Percentiles rank a stretch among this genome's conserved stretches.
Evolutionary conservation across 2,797 vertebrate genomes (phyloP).

Genomic region (Epinephelus awoara): DNA sequence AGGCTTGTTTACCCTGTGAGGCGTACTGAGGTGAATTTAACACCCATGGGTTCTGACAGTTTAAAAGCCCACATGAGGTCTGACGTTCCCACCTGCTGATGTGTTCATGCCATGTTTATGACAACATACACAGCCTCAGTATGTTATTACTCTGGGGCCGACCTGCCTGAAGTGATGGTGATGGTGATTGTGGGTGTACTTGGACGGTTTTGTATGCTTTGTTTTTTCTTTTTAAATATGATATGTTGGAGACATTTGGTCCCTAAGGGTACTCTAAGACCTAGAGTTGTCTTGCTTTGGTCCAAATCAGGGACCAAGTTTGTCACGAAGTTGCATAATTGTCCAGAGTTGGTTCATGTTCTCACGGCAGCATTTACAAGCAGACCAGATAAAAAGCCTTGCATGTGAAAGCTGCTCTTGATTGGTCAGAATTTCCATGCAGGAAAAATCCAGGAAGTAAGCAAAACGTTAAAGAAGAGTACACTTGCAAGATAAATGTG

Average conservation of each 20-base stretch:
- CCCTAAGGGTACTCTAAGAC: no score
- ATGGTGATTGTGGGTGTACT: constrained; percentile 14
- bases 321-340: no score
- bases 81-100: constrained; percentile 42
- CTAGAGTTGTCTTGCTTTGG: no score
- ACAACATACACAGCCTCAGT: constrained; percentile 16
- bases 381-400: no score
- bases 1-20: constrained; percentile 65
- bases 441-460: no score
- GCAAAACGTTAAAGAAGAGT: no score
- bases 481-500: no score
- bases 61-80: constrained; percentile 62
- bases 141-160: background rate
- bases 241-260: background rate
- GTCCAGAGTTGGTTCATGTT: no score
- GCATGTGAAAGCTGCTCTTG: no score
- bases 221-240: background rate
- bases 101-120: constrained; percentile 53
- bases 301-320: no score
- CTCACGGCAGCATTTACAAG: no score
- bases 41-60: constrained; percentile 59
- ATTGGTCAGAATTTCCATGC: no score
- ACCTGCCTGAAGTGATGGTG: constrained; percentile 5
- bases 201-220: background rate
- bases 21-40: constrained; percentile 52